Conservation (phyloP, 2,888 invertebrate species). For the Linnaemya tessellans region DNA sequence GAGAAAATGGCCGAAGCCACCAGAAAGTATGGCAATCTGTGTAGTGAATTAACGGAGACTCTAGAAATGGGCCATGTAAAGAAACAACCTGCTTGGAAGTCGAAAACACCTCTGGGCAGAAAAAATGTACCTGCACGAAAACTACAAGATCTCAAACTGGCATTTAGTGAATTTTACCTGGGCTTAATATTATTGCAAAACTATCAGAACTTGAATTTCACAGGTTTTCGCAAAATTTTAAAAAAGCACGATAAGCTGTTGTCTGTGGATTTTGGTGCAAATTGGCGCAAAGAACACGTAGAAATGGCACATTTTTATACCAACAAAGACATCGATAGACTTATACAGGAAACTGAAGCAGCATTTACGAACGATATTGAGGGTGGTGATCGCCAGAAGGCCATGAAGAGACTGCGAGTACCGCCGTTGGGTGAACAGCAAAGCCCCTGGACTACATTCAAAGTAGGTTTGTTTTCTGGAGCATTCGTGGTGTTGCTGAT, state of each 20-base stretch:
- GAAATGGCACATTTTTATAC: conserved; percentile 93
- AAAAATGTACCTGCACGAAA: conserved; percentile 86
- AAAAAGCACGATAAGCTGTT: conserved; percentile 95
- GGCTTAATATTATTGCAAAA: conserved; percentile 93
- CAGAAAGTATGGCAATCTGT: conserved; percentile 89
- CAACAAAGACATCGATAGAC: conserved; percentile 92
- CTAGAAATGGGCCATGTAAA: conserved; percentile 82
- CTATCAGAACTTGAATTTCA: conserved; percentile 94
- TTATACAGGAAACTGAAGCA: conserved; percentile 91
- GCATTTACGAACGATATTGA: conserved; percentile 88
- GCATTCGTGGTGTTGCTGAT: conserved; percentile 90
- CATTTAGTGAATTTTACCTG: conserved; percentile 95
- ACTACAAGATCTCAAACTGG: conserved; percentile 92
- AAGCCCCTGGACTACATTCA: conserved; percentile 92
- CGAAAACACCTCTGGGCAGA: conserved; percentile 82
- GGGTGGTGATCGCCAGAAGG: conserved; percentile 91
- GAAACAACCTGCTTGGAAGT: conserved; percentile 82
- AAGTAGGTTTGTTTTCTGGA: conserved; percentile 93
- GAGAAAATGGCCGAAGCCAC: conserved; percentile 95
- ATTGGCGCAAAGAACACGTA: conserved; percentile 91
- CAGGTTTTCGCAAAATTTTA: conserved; percentile 94
- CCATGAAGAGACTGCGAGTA: conserved; percentile 93
- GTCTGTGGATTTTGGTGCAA: conserved; percentile 88
- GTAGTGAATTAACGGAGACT: conserved; percentile 87
- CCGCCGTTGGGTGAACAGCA: conserved; percentile 94